Evolutionary conservation across 2,113 vertebrate species (phyloP), one percentile per base, ranked within the genome.

Genomic region (Galeopterus variegatus): DNA sequence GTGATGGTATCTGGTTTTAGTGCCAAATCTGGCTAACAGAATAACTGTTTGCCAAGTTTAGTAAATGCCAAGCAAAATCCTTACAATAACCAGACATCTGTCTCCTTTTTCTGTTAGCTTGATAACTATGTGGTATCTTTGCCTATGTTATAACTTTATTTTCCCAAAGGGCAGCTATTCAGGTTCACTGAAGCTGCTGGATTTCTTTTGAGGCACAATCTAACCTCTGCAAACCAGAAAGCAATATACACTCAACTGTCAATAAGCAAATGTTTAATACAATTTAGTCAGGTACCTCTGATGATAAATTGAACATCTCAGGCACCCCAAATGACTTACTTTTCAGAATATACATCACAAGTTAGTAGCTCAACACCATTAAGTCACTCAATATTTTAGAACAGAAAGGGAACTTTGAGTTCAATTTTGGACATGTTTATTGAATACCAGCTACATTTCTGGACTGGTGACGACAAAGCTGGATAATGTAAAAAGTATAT

Each of bases 301-400:
- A 76, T 81, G 76, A 86, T 83, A 92, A 79, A 64, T 19, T 45
- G 73, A 96, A 67, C 56, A 69, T 56, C 48, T 91, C 6, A 65
- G 33, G 18, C 88, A 7, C 24, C 72, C 23, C 23, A 86, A 64
- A 88, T 77, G 60, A 91, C 69, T 82, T 86, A 31, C 33, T 93
- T 93, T 77, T 93, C 48, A 89, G n/a, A 90, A 33, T 14, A 75
- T 21, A 80, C 76, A 90, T 65, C 50, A 75, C 79, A 95, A 91
- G 88, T 79, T 60, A 89, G 18, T 79, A 88, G 24, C 36, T 58
- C 48, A 81, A 62, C 72, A 77, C 45, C 33, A 72, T 45, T 67
- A 31, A n/a, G 48, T 77, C 8, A 80, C 58, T 96, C 31, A 36
- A 23, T 58, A 85, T 69, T 89, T 95, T 82, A 82, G n/a, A 86